Conservation (phyloP, 2,113 vertebrate species). For the Phyllopteryx taeniolatus region DNA sequence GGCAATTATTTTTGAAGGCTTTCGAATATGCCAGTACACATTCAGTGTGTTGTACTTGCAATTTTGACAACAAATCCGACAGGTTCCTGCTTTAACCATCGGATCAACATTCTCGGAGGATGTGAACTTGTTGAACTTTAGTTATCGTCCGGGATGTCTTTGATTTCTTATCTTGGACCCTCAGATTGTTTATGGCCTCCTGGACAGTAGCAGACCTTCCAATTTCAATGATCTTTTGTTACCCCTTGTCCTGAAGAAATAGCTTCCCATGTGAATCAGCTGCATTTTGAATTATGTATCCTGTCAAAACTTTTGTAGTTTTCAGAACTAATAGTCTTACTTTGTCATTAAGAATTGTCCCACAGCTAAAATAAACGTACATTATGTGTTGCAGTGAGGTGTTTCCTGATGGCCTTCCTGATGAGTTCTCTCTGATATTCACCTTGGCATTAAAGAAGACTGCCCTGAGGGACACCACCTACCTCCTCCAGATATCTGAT, state of each 20-base stretch:
- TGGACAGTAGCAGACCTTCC: not conserved
- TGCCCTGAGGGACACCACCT: slow-evolving; percentile 81
- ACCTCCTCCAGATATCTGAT: slow-evolving; percentile 90
- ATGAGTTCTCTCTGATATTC: slow-evolving; percentile 85
- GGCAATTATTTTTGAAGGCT: not conserved
- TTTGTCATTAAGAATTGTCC: too few relatives aligned
- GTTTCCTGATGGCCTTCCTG: slow-evolving; percentile 84
- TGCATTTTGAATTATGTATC: not conserved
- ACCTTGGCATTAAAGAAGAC: slow-evolving; percentile 89
- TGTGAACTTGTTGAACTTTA: not conserved
- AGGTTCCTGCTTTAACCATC: not conserved
- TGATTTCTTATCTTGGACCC: not conserved
- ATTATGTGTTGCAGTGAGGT: slow-evolving; percentile 74
- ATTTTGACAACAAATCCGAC: too few relatives aligned
- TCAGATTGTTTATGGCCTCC: not conserved
- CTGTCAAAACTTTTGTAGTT: not conserved
- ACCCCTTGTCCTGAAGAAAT: not conserved
- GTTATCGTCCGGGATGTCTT: not conserved
- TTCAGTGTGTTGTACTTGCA: not conserved
- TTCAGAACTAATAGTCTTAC: not conserved
- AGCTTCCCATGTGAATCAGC: not conserved
- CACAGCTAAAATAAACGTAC: not conserved
- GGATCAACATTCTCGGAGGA: not conserved
- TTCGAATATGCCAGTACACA: not conserved
- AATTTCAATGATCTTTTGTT: not conserved